Conservation (phyloP, 2,888 invertebrate species). For the Leucoptera coffeella region DNA sequence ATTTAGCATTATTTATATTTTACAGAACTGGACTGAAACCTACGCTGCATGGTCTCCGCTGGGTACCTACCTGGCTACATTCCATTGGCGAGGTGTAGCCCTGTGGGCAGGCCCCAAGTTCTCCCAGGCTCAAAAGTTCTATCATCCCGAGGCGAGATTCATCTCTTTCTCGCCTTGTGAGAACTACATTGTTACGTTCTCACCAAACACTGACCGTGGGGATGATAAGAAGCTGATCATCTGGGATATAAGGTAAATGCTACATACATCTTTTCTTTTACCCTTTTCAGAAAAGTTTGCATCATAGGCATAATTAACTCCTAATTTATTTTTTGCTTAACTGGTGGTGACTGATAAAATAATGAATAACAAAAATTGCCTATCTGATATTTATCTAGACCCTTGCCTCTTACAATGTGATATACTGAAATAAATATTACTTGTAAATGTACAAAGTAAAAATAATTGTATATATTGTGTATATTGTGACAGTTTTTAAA, state of each 20-base stretch:
- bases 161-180: constrained; percentile 98
- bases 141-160: constrained; percentile 84
- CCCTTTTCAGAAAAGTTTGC: no score
- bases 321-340: no score
- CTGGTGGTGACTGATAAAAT: no score
- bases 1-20: no score
- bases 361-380: no score
- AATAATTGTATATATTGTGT: constrained; percentile 1
- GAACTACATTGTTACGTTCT: constrained; percentile 92
- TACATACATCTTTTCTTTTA: neutral
- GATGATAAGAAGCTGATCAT: constrained; percentile 83
- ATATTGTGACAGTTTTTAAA: neutral
- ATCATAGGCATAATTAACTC: no score
- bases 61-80: constrained; percentile 93
- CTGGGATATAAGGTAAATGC: constrained; percentile 82
- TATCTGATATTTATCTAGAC: no score
- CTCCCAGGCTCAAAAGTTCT: constrained; percentile 86
- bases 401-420: no score
- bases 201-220: constrained; percentile 67
- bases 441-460: constrained; percentile 2
- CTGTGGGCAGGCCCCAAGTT: constrained; percentile 96
- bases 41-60: constrained; percentile 97
- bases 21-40: constrained; percentile 90
- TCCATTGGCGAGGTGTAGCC: constrained; percentile 92
- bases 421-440: no score